These are phyloP conservation scores for Danaus chrysippus DNA, from an alignment of 2,888 invertebrate genomes.

Conservation along the genomic window DNA sequence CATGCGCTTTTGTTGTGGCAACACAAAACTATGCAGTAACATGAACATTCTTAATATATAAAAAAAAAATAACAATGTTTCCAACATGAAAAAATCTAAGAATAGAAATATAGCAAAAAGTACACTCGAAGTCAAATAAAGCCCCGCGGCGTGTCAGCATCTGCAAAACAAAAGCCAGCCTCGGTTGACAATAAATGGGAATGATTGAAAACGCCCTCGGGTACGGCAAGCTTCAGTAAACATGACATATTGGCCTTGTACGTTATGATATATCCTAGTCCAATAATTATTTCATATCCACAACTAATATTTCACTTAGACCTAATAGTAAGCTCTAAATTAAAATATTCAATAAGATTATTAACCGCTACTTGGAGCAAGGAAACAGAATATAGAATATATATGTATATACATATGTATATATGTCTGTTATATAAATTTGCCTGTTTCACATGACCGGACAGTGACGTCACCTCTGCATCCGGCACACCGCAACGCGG, in stretches of 20 bases:
- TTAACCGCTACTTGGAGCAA: too few species aligned
- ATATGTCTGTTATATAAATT: not conserved
- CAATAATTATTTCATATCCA: too few species aligned
- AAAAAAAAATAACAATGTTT: not conserved
- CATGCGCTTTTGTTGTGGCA: too few species aligned
- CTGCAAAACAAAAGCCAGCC: conserved; percentile 25
- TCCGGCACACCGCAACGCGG: conserved; percentile 57
- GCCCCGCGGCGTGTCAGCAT: conserved; percentile 20
- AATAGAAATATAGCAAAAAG: conserved; percentile 10
- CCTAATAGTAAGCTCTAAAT: too few species aligned
- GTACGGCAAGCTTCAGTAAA: conserved; percentile 19
- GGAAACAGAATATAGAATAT: too few species aligned
- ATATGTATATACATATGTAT: too few species aligned
- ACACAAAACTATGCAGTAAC: too few species aligned
- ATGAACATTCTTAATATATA: conserved; percentile 1
- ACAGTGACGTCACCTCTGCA: conserved; percentile 61
- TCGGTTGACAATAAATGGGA: conserved; percentile 23
- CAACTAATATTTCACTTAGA: too few species aligned
- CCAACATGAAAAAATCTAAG: conserved; percentile 12
- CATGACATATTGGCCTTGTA: conserved; percentile 15
- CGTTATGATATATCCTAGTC: conserved; percentile 3
- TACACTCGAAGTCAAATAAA: conserved; percentile 11
- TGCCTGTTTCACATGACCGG: conserved; percentile 24
- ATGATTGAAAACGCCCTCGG: conserved; percentile 20
- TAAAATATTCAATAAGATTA: too few species aligned